Base-by-base conservation (phyloP, 2,113 vertebrate genomes). In the Morone chrysops region DNA sequence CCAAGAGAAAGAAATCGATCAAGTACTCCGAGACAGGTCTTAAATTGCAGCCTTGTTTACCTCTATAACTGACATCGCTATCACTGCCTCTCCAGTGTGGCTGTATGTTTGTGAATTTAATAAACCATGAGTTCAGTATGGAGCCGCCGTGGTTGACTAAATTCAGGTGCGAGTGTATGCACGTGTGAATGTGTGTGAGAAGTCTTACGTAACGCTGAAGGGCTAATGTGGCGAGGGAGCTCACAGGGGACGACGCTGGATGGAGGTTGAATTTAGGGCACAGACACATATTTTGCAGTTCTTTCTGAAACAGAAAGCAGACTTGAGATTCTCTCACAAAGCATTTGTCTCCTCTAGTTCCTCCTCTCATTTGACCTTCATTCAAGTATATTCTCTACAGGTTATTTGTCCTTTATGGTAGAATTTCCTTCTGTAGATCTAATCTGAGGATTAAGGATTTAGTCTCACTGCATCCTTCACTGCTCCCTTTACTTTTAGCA, bases 261-360 rank as follows among this genome's bases (percentile, higher is more conserved):
- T 31, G 22, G 60, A 87, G 87, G 81, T 81, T 63, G 82, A 83
- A 89, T 90, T 90, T 87, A 89, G 92, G 90, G 66, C 91, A 90
- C 75, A 68, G 62, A 69, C 78, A n/a, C n/a, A 53, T 47, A 67
- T 79, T 82, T 75, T 63, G 25, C 65, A 36, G 38, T n/a, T 31
- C n/a, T 43, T 61, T 60, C 36, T 59, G 31, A 78, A 79, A 43
- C 65, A 20, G 20, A 54, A 22, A 22, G n/a, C 62, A 14, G 60
- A 79, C 40, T 31, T 25, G 22, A 7, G 45, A 83, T 50, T 67
- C 40, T 36, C 17, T 17, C 69, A 18, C 68, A 25, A 36, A 74
- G 7, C 47, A 16, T 56, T 57, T 36, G 0, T 25, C n/a, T 60
- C 71, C 41, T 57, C 36, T 20, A 1, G 31, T 18, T 40, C 50